Base-by-base conservation (phyloP, 2,113 vertebrate genomes). In the Corydoras sp. region DNA sequence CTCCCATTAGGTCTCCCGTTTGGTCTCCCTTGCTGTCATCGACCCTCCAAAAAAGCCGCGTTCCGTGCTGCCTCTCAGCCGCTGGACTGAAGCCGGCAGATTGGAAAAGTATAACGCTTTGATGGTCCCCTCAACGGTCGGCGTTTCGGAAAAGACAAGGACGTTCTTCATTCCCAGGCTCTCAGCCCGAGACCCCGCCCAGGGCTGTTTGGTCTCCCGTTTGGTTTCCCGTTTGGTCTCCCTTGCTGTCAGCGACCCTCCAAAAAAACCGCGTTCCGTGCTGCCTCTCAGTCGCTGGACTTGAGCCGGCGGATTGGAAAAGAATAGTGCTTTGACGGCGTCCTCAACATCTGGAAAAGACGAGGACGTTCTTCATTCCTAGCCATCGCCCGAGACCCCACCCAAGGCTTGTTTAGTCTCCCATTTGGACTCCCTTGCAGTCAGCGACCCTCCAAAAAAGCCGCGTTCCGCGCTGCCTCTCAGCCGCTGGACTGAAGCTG, bases 291-390 rank as follows among this genome's bases (percentile, higher is more conserved):
- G 69, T 65, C 74, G 83, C 54, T 77, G 31, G 60, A 74, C 78
- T 82, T 82, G 79, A 77, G 82, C 85, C 80, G 71, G 77, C 76
- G 75, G 63, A 78, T 81, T 85, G 78, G 81, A 84, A 79, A 58
- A 68, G 74, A 77, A 82, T 80, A 81, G 66, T 76, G 51, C 73
- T 69, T 50, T 77, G 80, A 84, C 50, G 64, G 65, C 56, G 69
- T 65, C 18, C 18, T 24, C 18, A 24, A 2, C 18, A 2, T 24
- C 18, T 24, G 18, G 18, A 24, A 24, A 24, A 24, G 18, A 24
- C 18, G 18, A 24, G 18, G 18, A 24, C 18, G 18, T 24, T 24
- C 18, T 24, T 24, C 18, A 24, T 24, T 24, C 18, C 18, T 2
- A 24, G 18, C 1, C 18, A n/a, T 24, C 18, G 18, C 18, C 18